Base-by-base conservation (phyloP, 2,113 vertebrate genomes). In the Epinephelus lanceolatus region DNA sequence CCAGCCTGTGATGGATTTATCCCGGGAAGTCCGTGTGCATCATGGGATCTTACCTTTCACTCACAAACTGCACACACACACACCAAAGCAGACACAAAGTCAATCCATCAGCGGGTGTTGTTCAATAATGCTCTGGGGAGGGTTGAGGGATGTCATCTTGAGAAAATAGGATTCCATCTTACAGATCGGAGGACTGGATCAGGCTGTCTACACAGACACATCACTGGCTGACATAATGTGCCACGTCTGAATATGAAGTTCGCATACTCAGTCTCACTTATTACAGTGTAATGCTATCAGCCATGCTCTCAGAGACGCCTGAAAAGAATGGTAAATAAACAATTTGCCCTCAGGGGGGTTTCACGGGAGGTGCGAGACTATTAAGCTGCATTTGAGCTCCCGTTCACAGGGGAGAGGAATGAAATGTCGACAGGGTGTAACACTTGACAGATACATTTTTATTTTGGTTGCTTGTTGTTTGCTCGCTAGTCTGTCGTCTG, bases 121-220 rank as follows among this genome's bases (percentile, higher is more conserved):
- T 62, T 91, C 78, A 77, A 85, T 87, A 92, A 87, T 56, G 81
- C 66, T 86, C 77, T 17, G 68, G 69, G 69, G 78, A 86, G 27
- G 51, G 80, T 9, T 80, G 78, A 88, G 61, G 59, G 62, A 85
- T 84, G 81, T 79, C 85, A 81, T 89, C 59, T 62, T 23, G 47
- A 78, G 72, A 84, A 91, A 89, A 92, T 55, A 73, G 70, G 85
- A 80, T 78, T 90, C 77, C 66, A 57, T 86, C 71, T 87, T 71
- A 60, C 33, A 80, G 66, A 66, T 53, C 3, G n/a, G 59, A 73
- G 47, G 62, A 56, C 65, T 80, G 71, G 69, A 86, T 86, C 55
- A 78, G 76, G 42, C 70, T 57, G 76, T 66, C 62, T 76, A 40
- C 78, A 83, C 69, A 88, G 82, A 86, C 71, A 40, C 78, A 56